A percentile compares a stretch with the other conserved stretches of the same genome.
Evolutionary conservation across 1,140 invertebrate genomes (phyloP).

Genomic region (Anoplophora glabripennis): DNA sequence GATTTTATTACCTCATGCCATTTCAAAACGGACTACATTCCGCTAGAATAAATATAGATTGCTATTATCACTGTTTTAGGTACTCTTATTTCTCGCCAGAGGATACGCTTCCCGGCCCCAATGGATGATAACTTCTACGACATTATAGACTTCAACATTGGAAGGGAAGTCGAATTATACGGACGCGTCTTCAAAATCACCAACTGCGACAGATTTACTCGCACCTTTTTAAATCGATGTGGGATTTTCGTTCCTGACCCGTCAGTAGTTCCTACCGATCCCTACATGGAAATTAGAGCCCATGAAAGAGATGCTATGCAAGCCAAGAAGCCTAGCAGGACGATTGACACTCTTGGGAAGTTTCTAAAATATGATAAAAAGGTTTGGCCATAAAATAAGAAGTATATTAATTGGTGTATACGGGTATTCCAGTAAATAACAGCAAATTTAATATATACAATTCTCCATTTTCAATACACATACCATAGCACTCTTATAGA

Average conservation of each 20-base stretch:
- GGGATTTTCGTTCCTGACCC: constrained; percentile 79
- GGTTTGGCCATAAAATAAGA: too few species aligned
- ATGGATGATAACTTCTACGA: constrained; percentile 71
- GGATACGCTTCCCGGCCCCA: constrained; percentile 67
- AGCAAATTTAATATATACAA: too few species aligned
- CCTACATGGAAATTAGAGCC: constrained; percentile 51
- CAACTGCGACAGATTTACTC: constrained; percentile 82
- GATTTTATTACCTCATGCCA: too few species aligned
- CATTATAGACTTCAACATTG: constrained; percentile 73
- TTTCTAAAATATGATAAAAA: constrained; percentile 76
- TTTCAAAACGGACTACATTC: too few species aligned
- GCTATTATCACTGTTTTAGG: constrained; percentile 53
- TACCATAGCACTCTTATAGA: too few species aligned
- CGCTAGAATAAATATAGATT: too few species aligned
- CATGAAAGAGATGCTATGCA: constrained; percentile 35
- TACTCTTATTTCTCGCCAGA: constrained; percentile 70
- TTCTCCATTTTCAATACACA: too few species aligned
- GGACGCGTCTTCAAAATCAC: constrained; percentile 76
- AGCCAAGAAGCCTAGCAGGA: constrained; percentile 56
- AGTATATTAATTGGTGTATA: not conserved
- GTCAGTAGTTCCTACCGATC: constrained; percentile 58
- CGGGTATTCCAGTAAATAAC: not conserved
- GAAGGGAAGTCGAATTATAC: constrained; percentile 70
- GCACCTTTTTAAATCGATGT: constrained; percentile 76
- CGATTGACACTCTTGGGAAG: constrained; percentile 59